Evolutionary conservation across 2,888 invertebrate species (phyloP), one percentile per base, ranked within the genome.

Genomic region (Agrilus biguttatus): DNA sequence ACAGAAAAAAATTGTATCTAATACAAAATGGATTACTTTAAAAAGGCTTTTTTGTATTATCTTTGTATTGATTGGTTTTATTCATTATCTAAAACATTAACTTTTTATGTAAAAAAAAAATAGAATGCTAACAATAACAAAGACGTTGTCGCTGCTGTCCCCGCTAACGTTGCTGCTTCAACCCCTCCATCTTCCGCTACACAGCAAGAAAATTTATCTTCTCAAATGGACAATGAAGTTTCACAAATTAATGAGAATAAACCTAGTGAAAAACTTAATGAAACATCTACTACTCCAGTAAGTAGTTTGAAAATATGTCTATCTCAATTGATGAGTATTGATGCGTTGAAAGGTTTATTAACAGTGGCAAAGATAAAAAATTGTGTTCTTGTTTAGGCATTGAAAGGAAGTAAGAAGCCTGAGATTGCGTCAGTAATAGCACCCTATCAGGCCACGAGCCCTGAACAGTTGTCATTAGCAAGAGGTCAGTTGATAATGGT

Each of bases 371-470:
- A 10, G 10, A 5, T 6, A 8, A 10, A 28, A 28, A 10, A 28
- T 10, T 28, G 21, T 21, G 21, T 50, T 46, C 43, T 47, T 51
- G 54, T 54, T 33, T 56, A 74, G 75, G 74, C 77, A 49, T 64
- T 73, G 53, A 74, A 81, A 40, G 71, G 78, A 40, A 61, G 62
- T 49, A 81, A 81, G 59, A 87, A 88, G 66, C 81, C 84, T 40
- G 95, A 96, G 69, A 87, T 96, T 47, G 96, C 92, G 1, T 88
- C 89, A 61, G 95, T 93, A 2, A 83, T 96, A 45, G 95, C 95
- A 1, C 83, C 84, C 5, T 97, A 93, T 60, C 83, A 88, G 48
- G 90, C 93, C 1, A 87, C 83, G 42, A 93, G 93, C 55, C 65
- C 82, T 0, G 97, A 97, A 58, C 98, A 98, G 63, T 70, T 98